These are phyloP conservation scores for Asarcornis scutulata DNA, from an alignment of 2,113 vertebrate genomes.

Conservation along the genomic window DNA sequence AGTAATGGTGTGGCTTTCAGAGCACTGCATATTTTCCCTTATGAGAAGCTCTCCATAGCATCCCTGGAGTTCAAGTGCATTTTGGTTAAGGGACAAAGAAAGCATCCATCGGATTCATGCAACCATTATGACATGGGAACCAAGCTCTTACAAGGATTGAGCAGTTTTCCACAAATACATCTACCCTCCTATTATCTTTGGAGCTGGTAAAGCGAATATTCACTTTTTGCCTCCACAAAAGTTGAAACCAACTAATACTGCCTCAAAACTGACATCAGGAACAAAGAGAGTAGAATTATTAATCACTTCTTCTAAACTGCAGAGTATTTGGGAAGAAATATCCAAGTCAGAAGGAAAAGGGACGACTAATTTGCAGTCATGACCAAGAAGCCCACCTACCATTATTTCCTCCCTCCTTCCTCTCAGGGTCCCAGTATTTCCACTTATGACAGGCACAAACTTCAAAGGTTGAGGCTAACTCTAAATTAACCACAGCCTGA, in stretches of 20 bases:
- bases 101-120: not conserved
- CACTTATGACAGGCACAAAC: fast-evolving
- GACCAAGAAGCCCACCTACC: not conserved
- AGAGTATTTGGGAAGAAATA: not conserved
- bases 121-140: not conserved
- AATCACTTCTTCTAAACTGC: not conserved
- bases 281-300: not conserved
- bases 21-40: not conserved
- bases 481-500: not conserved
- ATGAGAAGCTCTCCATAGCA: slow-evolving; percentile 1
- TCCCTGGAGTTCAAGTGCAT: not conserved
- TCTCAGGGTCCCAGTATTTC: not conserved
- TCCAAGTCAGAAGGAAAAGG: not conserved
- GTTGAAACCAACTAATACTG: not conserved
- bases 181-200: not conserved
- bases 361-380: fast-evolving
- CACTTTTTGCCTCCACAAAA: not conserved
- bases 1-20: not conserved
- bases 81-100: not conserved
- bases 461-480: fast-evolving
- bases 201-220: not conserved
- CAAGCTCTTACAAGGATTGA: not conserved
- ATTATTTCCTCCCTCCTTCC: not conserved
- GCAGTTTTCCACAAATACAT: not conserved
- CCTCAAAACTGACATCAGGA: not conserved